These are phyloP conservation scores for Lethocerus indicus DNA, from an alignment of 1,140 invertebrate species.

Conservation along the genomic window DNA sequence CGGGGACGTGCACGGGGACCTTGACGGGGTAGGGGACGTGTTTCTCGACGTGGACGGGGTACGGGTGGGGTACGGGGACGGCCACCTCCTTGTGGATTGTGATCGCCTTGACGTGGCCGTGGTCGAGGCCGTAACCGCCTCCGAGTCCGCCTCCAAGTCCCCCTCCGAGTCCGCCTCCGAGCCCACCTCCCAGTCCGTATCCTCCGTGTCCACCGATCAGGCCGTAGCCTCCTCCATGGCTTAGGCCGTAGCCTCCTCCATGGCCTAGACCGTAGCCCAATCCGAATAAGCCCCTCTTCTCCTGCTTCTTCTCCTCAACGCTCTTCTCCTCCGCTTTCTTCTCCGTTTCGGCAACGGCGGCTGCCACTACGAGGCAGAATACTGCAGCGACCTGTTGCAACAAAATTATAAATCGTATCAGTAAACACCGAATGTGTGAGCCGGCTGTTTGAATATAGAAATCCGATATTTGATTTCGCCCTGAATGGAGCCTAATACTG, in stretches of 20 bases:
- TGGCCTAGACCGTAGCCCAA: slow-evolving; percentile 12
- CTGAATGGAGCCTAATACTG: too few species aligned
- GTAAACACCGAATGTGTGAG: too few species aligned
- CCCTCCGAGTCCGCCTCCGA: slow-evolving; percentile 4
- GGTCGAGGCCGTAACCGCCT: slow-evolving; percentile 15
- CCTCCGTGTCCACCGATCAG: too few species aligned
- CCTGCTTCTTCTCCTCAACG: slow-evolving; percentile 15
- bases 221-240: too few species aligned
- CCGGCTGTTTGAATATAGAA: too few species aligned
- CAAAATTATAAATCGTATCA: too few species aligned
- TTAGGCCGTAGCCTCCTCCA: slow-evolving; percentile 2
- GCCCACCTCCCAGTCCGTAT: too few species aligned
- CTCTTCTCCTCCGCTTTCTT: slow-evolving; percentile 8
- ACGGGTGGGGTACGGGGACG: slow-evolving; percentile 17
- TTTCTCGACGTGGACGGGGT: slow-evolving; percentile 31
- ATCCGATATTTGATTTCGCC: too few species aligned
- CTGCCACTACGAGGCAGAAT: too few species aligned
- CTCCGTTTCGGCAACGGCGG: slow-evolving; percentile 7
- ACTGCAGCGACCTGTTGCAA: too few species aligned
- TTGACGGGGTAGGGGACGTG: slow-evolving; percentile 42
- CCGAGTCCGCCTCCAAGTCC: slow-evolving; percentile 15
- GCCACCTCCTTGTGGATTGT: slow-evolving; percentile 29
- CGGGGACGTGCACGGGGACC: slow-evolving; percentile 41
- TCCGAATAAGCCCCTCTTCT: slow-evolving; percentile 13
- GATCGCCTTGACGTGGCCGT: slow-evolving; percentile 27